phyloP scores from a whole-genome alignment of 2,797 vertebrate genomes.

The Muscicapa striata region DNA sequence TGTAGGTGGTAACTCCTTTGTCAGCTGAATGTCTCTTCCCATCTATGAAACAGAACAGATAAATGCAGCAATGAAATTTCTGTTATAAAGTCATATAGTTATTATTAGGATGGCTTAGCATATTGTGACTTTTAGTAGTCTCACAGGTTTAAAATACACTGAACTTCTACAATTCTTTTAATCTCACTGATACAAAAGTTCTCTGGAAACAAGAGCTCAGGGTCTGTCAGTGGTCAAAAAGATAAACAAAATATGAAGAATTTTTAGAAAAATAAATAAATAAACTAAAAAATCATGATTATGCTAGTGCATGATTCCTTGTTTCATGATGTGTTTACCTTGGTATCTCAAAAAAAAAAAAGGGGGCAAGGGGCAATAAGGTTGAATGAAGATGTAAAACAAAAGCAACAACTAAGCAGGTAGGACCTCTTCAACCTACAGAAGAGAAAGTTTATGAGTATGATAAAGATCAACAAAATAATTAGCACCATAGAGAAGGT shows the following conservation, averaged over 20 bases:
- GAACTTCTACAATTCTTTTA: constrained; percentile 24
- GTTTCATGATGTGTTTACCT: not conserved
- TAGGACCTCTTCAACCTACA: not conserved
- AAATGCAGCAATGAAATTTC: not conserved
- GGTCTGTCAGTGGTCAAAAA: not conserved
- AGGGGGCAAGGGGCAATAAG: not conserved
- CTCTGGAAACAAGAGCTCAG: not conserved
- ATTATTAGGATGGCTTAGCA: not conserved
- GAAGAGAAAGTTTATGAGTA: not conserved
- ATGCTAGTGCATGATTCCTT: not conserved
- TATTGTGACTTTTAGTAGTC: not conserved
- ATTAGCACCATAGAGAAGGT: not conserved
- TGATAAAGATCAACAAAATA: not conserved
- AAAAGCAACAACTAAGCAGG: not conserved
- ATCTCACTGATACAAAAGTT: not conserved
- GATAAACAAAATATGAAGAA: not conserved
- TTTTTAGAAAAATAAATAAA: not conserved
- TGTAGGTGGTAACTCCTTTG: not conserved
- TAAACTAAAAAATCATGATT: not conserved
- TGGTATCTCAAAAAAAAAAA: not conserved
- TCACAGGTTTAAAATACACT: constrained; percentile 11
- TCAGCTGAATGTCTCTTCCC: not conserved
- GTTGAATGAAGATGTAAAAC: not conserved
- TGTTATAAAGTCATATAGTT: not conserved
- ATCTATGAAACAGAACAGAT: not conserved